phyloP scores from a whole-genome alignment of 1,140 invertebrate species.

The Ruditapes philippinarum region DNA sequence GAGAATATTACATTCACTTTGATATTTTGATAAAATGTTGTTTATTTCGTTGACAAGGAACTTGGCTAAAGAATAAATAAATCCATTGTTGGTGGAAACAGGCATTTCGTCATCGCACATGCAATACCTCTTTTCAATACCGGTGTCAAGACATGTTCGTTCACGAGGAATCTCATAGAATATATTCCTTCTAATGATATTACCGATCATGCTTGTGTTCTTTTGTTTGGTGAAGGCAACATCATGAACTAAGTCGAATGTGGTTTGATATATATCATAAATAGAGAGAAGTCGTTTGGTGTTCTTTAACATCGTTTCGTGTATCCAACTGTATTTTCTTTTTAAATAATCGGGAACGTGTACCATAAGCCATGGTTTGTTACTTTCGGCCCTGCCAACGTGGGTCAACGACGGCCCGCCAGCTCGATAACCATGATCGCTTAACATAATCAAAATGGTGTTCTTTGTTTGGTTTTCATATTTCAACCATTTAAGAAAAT shows the following conservation, averaged over 20 bases:
- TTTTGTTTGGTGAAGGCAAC: background rate
- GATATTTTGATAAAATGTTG: too few species aligned
- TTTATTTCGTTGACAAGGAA: too few species aligned
- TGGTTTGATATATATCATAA: conserved; percentile 63
- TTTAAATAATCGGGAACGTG: conserved; percentile 57
- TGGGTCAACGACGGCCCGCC: conserved; percentile 48
- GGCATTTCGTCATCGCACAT: conserved; percentile 45
- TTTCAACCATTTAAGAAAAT: conserved; percentile 71
- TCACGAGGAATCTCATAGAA: conserved; percentile 60
- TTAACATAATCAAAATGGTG: conserved; percentile 45
- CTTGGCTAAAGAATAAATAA: too few species aligned
- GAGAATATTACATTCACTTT: too few species aligned
- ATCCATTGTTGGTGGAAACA: too few species aligned
- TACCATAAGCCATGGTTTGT: conserved; percentile 50
- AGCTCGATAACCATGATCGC: conserved; percentile 66
- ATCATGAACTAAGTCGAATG: conserved; percentile 47
- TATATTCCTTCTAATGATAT: conserved; percentile 48
- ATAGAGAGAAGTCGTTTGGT: conserved; percentile 20
- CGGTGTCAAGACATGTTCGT: conserved; percentile 60
- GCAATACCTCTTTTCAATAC: conserved; percentile 66
- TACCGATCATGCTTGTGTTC: background rate
- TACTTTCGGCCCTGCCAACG: conserved; percentile 63
- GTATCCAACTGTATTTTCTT: background rate
- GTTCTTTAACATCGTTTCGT: conserved; percentile 32
- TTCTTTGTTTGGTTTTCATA: conserved; percentile 44